Evolutionary conservation across 2,113 vertebrate species (phyloP), one percentile per base, ranked within the genome.

Genomic region (Pollachius pollachius): DNA sequence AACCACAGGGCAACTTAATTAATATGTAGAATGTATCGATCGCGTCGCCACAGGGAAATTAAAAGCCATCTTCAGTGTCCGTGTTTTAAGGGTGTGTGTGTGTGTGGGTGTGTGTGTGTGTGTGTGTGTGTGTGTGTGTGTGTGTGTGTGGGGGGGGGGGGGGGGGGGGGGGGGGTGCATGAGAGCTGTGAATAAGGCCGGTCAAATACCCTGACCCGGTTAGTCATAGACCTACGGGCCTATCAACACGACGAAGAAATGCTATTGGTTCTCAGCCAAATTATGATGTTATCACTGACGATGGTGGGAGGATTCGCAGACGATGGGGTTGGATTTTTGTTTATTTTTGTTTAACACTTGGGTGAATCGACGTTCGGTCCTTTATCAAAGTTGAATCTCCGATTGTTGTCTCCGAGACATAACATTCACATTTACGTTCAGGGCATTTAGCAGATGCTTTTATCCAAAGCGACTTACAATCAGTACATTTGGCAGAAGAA

Each of bases 11-110:
- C 68, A 85, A 88, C 80, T 89, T 89, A 91, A 92, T 92, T 89
- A 87, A 87, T 91, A 81, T 70, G 84, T 84, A 81, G 84, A 89
- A 91, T 89, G 86, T 89, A 92, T 92, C 86, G 89, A 91, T 90
- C 81, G 82, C 67, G 71, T 84, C 79, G 75, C 81, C 85, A 71
- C 71, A 41, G 85, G 87, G 85, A 91, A 89, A 91, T 84, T 70
- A 84, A 34, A 79, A 77, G 70, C 76, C 63, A 89, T 78, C 67
- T 90, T 88, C 79, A 73, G 73, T 71, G 68, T 86, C 88, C 78
- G 76, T 48, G 19, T 65, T 48, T 48, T 48, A 11, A 41, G 37
- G 37, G 5, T 48, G 4, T 3, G 34, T 37, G 34, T n/a, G n/a
- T n/a, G n/a, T 30, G 3, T 30, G 30, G 2, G 4, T 4, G n/a